phyloP scores from a whole-genome alignment of 2,797 vertebrate species.

The Sebastes paucispinis region DNA sequence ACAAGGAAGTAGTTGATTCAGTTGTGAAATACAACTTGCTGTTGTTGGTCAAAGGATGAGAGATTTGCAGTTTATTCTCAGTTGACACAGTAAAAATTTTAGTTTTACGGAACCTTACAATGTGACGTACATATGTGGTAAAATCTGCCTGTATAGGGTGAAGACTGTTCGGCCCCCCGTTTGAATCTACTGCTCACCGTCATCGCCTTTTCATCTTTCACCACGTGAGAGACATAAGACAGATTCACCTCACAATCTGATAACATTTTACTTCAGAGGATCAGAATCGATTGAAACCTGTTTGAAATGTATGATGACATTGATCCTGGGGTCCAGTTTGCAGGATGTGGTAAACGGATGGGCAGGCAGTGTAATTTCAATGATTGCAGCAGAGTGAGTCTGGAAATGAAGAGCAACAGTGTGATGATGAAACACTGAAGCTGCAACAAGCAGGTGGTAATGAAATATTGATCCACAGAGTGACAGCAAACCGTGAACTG shows the following conservation, averaged over 20 bases:
- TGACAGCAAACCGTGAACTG: not conserved
- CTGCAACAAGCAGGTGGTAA: slow-evolving; percentile 32
- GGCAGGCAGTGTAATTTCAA: not conserved
- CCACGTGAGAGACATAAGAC: not conserved
- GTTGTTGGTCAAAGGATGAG: not conserved
- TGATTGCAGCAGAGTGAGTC: not conserved
- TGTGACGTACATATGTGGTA: not conserved
- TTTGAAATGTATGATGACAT: not conserved
- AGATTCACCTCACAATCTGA: not conserved
- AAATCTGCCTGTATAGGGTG: not conserved
- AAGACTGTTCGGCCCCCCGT: not conserved
- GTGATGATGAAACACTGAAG: slow-evolving; percentile 13
- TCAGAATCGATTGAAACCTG: not conserved
- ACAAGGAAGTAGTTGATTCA: not conserved
- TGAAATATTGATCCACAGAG: slow-evolving; percentile 71
- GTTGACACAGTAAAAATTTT: not conserved
- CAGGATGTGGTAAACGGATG: not conserved
- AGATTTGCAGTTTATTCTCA: not conserved
- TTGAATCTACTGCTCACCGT: not conserved
- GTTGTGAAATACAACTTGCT: not conserved
- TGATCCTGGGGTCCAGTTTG: not conserved
- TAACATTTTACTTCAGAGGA: not conserved
- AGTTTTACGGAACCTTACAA: not conserved
- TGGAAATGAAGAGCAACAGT: not conserved
- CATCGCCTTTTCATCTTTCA: not conserved